These are phyloP conservation scores for Tachyglossus aculeatus DNA, from an alignment of 2,797 vertebrate species.

Conservation along the genomic window DNA sequence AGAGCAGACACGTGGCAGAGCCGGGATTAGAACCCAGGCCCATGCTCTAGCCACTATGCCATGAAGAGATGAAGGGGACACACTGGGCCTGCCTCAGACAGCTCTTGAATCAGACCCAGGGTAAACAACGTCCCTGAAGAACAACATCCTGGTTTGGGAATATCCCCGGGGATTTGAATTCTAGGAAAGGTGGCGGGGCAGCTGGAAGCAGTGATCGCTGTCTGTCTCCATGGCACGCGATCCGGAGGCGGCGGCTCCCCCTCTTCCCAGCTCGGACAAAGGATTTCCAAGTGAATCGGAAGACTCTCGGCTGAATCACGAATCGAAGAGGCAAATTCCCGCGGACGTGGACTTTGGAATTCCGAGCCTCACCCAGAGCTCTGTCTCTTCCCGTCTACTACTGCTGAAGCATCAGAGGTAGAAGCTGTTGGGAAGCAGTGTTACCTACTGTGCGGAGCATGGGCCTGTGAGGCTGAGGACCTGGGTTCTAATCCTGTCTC, in stretches of 20 bases:
- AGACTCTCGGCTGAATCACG: neutral
- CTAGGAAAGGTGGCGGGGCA: neutral
- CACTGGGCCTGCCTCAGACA: too few relatives aligned
- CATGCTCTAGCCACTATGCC: too few relatives aligned
- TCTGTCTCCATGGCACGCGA: neutral
- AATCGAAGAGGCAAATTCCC: neutral
- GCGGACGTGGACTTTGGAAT: neutral
- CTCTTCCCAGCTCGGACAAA: constrained; percentile 1
- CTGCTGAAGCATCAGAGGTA: too few relatives aligned
- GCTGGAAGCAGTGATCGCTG: neutral
- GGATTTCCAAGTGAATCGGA: constrained; percentile 4
- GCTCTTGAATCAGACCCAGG: neutral
- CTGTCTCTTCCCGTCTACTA: too few relatives aligned
- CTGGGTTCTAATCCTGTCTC: too few relatives aligned
- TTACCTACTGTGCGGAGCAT: too few relatives aligned
- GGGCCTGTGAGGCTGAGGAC: too few relatives aligned
- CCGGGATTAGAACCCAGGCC: too few relatives aligned
- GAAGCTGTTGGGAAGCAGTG: too few relatives aligned
- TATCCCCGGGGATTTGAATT: neutral
- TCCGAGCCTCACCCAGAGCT: accelerated
- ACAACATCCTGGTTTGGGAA: neutral
- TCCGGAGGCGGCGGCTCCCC: neutral
- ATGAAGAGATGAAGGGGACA: too few relatives aligned
- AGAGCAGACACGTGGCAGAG: too few relatives aligned
- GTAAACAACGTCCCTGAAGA: neutral